phyloP scores from a whole-genome alignment of 2,888 invertebrate species.

The Schizaphis graminum region DNA sequence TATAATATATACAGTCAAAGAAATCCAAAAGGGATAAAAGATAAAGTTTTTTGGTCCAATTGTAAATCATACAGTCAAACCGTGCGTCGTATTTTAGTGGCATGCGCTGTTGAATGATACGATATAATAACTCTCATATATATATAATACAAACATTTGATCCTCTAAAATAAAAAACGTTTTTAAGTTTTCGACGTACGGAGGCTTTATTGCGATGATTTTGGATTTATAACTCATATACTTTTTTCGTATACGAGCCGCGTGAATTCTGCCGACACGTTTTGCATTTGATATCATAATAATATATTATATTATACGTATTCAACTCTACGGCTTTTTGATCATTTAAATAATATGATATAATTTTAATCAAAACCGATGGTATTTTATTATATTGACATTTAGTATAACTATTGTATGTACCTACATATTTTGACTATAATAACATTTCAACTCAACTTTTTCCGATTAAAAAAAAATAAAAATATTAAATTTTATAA shows the following conservation, averaged over 20 bases:
- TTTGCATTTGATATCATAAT: neutral
- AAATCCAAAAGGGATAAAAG: conserved; percentile 29
- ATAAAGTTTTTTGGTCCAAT: conserved; percentile 33
- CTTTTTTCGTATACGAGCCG: neutral
- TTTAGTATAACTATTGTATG: neutral
- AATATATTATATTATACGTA: neutral
- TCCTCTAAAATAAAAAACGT: neutral
- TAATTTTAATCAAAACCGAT: neutral
- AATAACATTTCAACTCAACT: neutral
- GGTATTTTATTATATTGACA: neutral
- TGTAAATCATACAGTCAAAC: conserved; percentile 29
- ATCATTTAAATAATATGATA: neutral
- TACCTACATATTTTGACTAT: neutral
- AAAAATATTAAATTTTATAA: neutral
- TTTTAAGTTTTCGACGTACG: conserved; percentile 11
- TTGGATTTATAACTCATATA: neutral
- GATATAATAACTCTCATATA: neutral
- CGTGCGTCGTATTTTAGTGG: neutral
- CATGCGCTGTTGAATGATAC: neutral
- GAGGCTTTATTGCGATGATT: neutral
- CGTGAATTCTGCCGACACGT: neutral
- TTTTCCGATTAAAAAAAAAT: neutral
- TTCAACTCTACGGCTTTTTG: neutral
- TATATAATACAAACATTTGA: neutral
- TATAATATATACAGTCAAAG: conserved; percentile 9